Evolutionary conservation across 2,888 invertebrate species (phyloP).

Genomic region (Malthinus seriepunctatus): DNA sequence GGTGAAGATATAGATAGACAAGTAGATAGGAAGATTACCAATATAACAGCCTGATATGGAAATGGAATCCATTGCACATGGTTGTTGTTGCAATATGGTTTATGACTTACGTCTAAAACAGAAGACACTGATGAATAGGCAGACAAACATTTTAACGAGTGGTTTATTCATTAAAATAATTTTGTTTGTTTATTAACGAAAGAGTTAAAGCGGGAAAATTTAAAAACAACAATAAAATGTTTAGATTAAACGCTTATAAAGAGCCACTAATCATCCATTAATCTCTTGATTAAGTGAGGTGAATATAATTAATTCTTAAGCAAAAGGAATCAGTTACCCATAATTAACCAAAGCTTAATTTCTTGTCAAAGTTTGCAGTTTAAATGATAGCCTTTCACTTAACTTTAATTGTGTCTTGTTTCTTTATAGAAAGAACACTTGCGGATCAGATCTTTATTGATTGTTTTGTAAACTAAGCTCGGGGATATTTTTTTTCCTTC

Average conservation of each 20-base stretch:
- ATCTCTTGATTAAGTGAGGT: constrained; percentile 23
- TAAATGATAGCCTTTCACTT: constrained; percentile 30
- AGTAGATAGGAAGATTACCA: too few relatives aligned
- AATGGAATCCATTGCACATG: too few relatives aligned
- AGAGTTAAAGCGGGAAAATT: background rate
- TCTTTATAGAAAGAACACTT: constrained; percentile 31
- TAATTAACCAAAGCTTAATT: constrained; percentile 25
- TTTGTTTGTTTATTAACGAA: too few relatives aligned
- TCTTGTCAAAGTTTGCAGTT: constrained; percentile 21
- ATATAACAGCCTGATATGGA: too few relatives aligned
- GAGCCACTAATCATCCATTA: constrained; percentile 20
- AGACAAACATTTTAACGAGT: too few relatives aligned
- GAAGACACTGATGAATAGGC: too few relatives aligned
- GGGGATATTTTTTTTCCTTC: constrained; percentile 20
- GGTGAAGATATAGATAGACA: too few relatives aligned
- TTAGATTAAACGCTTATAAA: background rate
- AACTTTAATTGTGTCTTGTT: constrained; percentile 32
- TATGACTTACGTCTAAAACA: too few relatives aligned
- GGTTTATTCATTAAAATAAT: too few relatives aligned
- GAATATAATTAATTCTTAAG: constrained; percentile 16
- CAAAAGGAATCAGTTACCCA: constrained; percentile 11
- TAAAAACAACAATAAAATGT: background rate
- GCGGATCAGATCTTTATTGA: constrained; percentile 31
- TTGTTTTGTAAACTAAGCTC: constrained; percentile 17
- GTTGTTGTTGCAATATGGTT: too few relatives aligned